phyloP scores from a whole-genome alignment of 1,140 invertebrate genomes.

The Drosophila seguyi region DNA sequence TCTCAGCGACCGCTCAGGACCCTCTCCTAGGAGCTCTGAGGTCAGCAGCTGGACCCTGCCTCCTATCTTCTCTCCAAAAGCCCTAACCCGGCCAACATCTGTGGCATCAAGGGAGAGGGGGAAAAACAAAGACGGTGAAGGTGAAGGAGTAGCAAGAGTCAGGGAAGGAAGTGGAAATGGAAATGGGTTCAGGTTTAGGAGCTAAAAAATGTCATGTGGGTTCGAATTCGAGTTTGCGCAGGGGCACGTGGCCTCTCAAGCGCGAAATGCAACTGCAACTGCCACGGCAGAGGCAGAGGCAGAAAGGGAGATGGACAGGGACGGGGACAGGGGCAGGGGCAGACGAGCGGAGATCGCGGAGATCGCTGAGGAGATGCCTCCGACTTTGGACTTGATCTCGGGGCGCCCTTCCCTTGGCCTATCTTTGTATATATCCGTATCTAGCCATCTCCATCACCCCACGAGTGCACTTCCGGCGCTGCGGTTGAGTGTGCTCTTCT shows the following conservation, averaged over 20 bases:
- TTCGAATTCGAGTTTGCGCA: conserved; percentile 51
- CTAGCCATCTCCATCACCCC: conserved; percentile 39
- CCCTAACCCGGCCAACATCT: conserved; percentile 20
- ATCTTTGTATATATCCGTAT: conserved; percentile 26
- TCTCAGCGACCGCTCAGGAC: no score
- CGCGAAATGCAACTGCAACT: conserved; percentile 69
- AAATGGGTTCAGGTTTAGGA: conserved; percentile 29
- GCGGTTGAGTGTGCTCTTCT: conserved; percentile 59
- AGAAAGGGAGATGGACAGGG: neutral
- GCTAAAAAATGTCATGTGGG: conserved; percentile 73
- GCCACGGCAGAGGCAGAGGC: neutral
- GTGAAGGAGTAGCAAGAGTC: neutral
- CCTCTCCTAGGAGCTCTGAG: neutral
- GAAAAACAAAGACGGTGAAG: neutral
- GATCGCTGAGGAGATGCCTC: conserved; percentile 36
- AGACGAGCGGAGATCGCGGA: conserved; percentile 1
- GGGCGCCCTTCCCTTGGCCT: conserved; percentile 16
- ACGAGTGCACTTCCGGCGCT: conserved; percentile 67
- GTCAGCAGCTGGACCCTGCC: conserved; percentile 15
- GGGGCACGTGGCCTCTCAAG: conserved; percentile 81
- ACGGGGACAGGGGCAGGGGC: neutral
- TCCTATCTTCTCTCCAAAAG: neutral
- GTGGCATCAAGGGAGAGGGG: neutral
- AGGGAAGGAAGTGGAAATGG: conserved; percentile 2
- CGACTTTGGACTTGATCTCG: conserved; percentile 46